A percentile compares a stretch with the other conserved stretches of the same genome.
Conservation (phyloP, 2,797 vertebrate species). For the Salarias fasciatus region DNA sequence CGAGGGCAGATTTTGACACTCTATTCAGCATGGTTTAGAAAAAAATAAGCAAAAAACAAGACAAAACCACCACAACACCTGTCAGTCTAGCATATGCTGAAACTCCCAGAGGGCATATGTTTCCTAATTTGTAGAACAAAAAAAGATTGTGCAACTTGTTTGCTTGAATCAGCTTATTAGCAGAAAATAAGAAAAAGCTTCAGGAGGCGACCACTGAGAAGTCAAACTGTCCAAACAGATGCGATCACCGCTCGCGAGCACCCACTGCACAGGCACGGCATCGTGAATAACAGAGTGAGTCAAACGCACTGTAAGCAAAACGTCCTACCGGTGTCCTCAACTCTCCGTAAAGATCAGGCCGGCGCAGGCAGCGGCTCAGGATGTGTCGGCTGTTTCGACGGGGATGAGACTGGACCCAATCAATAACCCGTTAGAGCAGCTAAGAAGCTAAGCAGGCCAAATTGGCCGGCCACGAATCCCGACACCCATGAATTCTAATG, state of each 20-base stretch:
- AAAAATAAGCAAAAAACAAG: neutral
- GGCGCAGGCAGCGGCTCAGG: constrained; percentile 15
- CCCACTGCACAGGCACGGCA: constrained; percentile 1
- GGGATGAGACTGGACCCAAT: constrained; percentile 65
- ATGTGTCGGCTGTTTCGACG: constrained; percentile 54
- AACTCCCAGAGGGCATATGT: constrained; percentile 4
- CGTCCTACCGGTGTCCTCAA: constrained; percentile 47
- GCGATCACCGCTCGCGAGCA: constrained; percentile 10
- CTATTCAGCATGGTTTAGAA: constrained; percentile 10
- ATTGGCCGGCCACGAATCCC: constrained; percentile 57
- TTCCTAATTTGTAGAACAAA: constrained; percentile 13
- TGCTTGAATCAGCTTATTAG: constrained; percentile 20
- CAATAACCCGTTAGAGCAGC: constrained; percentile 79
- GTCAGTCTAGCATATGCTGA: constrained; percentile 27
- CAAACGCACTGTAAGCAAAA: constrained; percentile 16
- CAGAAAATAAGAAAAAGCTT: constrained; percentile 9
- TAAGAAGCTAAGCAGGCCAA: constrained; percentile 63
- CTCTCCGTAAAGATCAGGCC: constrained; percentile 36
- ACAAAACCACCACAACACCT: constrained; percentile 3
- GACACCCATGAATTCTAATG: constrained; percentile 77
- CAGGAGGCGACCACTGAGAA: constrained; percentile 35
- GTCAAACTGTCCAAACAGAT: constrained; percentile 39
- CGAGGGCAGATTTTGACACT: constrained; percentile 20
- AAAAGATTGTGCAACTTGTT: constrained; percentile 32
- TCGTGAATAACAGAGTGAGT: constrained; percentile 23